These are phyloP conservation scores for Gobius niger DNA, from an alignment of 2,113 vertebrate genomes.

Conservation along the genomic window DNA sequence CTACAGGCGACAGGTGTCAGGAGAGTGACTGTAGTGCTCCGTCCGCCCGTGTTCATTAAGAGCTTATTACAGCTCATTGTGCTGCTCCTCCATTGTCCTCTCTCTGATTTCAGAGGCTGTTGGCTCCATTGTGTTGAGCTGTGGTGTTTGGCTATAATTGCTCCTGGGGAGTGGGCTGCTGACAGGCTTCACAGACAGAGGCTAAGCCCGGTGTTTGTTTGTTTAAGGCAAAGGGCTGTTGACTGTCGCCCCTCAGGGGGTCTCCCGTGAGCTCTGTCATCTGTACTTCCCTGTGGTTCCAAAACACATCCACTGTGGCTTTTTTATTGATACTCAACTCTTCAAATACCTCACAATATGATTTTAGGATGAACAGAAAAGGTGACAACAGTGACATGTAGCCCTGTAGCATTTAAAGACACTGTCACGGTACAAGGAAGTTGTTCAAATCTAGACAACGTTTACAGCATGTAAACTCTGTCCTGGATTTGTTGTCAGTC, in stretches of 20 bases:
- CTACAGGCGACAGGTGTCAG: not conserved
- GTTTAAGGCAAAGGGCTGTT: conserved; percentile 72
- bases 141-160: conserved; percentile 69
- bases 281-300: conserved; percentile 37
- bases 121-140: conserved; percentile 72
- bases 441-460: not conserved
- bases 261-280: conserved; percentile 56
- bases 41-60: conserved; percentile 66
- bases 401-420: no score
- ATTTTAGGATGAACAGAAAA: not conserved
- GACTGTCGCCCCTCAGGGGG: conserved; percentile 54
- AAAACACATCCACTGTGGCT: conserved; percentile 23
- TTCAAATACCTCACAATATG: not conserved
- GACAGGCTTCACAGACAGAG: conserved; percentile 66
- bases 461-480: conserved; percentile 36
- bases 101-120: conserved; percentile 68
- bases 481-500: conserved; percentile 42
- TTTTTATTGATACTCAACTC: not conserved
- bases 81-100: conserved; percentile 61
- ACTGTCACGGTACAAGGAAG: not conserved
- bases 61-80: conserved; percentile 70
- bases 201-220: conserved; percentile 71
- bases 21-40: conserved; percentile 20
- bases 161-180: conserved; percentile 61
- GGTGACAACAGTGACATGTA: no score